These are phyloP conservation scores for Priocnemis perturbator DNA, from an alignment of 2,888 invertebrate species.

Conservation along the genomic window DNA sequence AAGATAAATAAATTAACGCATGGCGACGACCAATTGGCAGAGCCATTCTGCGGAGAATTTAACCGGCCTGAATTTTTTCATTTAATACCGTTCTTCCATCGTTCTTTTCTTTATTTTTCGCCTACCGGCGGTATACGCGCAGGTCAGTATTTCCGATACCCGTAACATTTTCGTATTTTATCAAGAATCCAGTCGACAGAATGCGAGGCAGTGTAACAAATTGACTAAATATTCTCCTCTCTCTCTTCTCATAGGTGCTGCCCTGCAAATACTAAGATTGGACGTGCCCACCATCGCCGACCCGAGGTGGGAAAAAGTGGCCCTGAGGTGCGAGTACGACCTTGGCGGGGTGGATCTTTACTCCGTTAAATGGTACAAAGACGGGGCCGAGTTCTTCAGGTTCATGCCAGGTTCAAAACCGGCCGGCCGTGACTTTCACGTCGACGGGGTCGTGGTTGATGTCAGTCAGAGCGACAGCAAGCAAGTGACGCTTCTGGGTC, in stretches of 20 bases:
- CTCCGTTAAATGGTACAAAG: slow-evolving; percentile 72
- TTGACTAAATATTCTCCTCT: too few relatives aligned
- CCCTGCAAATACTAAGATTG: slow-evolving; percentile 56
- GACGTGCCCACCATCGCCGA: slow-evolving; percentile 68
- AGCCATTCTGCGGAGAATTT: not conserved
- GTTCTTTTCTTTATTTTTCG: not conserved
- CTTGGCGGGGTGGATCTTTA: slow-evolving; percentile 65
- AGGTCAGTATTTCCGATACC: too few relatives aligned
- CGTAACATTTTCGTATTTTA: too few relatives aligned
- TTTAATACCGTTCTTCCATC: not conserved
- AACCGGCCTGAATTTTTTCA: not conserved
- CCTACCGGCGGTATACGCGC: too few relatives aligned
- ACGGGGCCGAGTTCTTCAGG: slow-evolving; percentile 66
- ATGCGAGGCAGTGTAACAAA: too few relatives aligned
- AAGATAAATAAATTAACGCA: slow-evolving; percentile 4
- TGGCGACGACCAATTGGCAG: not conserved
- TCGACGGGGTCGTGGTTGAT: slow-evolving; percentile 63
- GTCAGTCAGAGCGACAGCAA: slow-evolving; percentile 63
- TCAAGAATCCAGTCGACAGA: too few relatives aligned
- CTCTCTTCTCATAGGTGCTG: slow-evolving; percentile 49
- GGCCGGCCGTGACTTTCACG: slow-evolving; percentile 55
- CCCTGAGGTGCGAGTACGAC: slow-evolving; percentile 67
- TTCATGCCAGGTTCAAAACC: slow-evolving; percentile 63
- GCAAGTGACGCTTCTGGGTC: slow-evolving; percentile 63
- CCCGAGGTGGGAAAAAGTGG: slow-evolving; percentile 64